Conservation (phyloP, 2,797 vertebrate genomes). For the Semaprochilodus insignis region DNA sequence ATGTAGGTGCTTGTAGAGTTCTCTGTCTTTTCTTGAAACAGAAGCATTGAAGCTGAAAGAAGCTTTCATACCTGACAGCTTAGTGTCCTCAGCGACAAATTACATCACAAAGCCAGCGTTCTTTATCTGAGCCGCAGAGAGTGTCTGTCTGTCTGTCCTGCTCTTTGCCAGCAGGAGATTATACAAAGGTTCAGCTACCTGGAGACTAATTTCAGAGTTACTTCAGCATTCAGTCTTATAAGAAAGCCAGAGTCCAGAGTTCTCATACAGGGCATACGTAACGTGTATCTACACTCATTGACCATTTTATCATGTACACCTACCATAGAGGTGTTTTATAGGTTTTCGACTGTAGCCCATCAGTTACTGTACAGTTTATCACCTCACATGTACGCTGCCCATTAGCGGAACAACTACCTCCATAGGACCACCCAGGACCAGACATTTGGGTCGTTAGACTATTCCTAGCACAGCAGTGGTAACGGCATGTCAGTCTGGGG, state of each 20-base stretch:
- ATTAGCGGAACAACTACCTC: no score
- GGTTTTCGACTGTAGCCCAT: no score
- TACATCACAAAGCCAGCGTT: conserved; percentile 14
- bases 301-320: neutral
- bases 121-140: conserved; percentile 8
- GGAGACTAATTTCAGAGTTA: neutral
- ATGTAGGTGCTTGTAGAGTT: neutral
- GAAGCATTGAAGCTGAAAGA: conserved; percentile 14
- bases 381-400: no score
- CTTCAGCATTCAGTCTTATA: neutral
- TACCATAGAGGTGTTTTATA: no score
- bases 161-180: neutral
- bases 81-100: conserved; percentile 31
- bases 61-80: conserved; percentile 27
- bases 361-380: no score
- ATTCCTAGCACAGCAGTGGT: no score
- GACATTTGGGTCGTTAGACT: no score
- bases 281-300: neutral
- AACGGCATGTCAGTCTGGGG: no score
- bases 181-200: neutral
- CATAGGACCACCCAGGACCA: no score
- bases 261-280: neutral
- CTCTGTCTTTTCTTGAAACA: conserved; percentile 5
- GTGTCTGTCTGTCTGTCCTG: neutral
- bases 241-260: neutral